Evolutionary conservation across 2,888 invertebrate genomes (phyloP).

Genomic region (Diploptera punctata): DNA sequence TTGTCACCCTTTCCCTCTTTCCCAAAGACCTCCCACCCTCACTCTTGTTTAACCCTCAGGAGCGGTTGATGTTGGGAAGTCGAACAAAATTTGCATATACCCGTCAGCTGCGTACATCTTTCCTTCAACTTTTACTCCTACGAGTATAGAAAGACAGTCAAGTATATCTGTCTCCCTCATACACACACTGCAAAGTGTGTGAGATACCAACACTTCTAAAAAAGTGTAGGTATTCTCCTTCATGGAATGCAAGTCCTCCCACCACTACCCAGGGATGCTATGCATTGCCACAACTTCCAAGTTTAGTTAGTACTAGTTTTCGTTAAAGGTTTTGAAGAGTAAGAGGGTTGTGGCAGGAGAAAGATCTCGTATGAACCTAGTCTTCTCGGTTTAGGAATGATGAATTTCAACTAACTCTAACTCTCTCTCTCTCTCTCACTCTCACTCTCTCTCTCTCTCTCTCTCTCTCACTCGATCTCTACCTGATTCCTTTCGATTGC

Average conservation of each 20-base stretch:
- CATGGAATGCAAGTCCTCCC: not conserved
- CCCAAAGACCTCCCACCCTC: not conserved
- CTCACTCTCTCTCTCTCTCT: too few relatives aligned
- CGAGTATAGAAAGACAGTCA: slow-evolving; percentile 9
- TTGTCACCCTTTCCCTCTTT: not conserved
- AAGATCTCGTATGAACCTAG: not conserved
- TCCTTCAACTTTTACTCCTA: slow-evolving; percentile 52
- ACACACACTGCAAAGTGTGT: slow-evolving; percentile 8
- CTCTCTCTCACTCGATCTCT: not conserved
- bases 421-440: not conserved
- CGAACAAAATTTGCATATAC: slow-evolving; percentile 55
- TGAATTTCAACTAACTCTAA: slow-evolving; percentile 7
- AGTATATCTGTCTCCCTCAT: not conserved
- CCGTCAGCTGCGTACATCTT: slow-evolving; percentile 57
- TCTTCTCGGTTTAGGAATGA: slow-evolving; percentile 10
- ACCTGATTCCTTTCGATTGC: not conserved
- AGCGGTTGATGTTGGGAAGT: slow-evolving; percentile 34
- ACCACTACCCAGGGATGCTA: not conserved
- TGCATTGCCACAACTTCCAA: slow-evolving; percentile 13
- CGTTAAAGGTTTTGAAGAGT: slow-evolving; percentile 1
- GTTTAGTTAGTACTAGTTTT: slow-evolving; percentile 19
- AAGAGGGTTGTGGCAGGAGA: not conserved
- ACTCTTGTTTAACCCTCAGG: slow-evolving; percentile 28
- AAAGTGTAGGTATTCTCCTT: too few relatives aligned
- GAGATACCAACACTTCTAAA: slow-evolving; percentile 5